Evolutionary conservation across 2,797 vertebrate genomes (phyloP).

Genomic region (Rhyacichthys aspro): DNA sequence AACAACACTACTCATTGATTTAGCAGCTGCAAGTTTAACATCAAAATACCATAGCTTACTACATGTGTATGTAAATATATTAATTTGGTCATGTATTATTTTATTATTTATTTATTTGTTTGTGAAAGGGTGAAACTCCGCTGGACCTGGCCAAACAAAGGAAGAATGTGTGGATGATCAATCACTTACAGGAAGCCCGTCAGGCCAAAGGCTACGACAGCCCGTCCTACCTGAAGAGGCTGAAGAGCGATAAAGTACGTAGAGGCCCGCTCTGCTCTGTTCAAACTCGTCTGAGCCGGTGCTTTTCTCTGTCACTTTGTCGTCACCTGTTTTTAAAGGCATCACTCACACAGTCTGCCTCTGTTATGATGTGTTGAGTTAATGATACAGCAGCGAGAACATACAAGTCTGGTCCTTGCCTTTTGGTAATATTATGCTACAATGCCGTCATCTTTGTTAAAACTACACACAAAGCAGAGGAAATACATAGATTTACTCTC

Average conservation of each 20-base stretch:
- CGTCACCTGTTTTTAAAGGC: not conserved
- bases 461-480: no score
- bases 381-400: not conserved
- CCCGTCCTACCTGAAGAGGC: conserved; percentile 94
- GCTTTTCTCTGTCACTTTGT: conserved; percentile 11
- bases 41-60: no score
- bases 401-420: not conserved
- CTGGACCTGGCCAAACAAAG: conserved; percentile 98
- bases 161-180: conserved; percentile 99
- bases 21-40: no score
- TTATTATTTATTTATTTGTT: not conserved
- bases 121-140: conserved; percentile 91
- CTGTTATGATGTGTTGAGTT: conserved; percentile 11
- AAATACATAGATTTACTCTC: no score
- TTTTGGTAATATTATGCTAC: not conserved
- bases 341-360: conserved; percentile 11
- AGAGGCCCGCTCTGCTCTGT: not conserved
- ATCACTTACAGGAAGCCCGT: conserved; percentile 95
- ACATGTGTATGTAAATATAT: no score
- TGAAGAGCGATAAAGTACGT: conserved; percentile 96
- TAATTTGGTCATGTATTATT: not conserved
- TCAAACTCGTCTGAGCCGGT: conserved; percentile 7
- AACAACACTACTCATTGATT: no score
- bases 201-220: conserved; percentile 98
- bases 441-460: not conserved